Conservation (phyloP, 1,140 invertebrate species). For the Periplaneta americana region DNA sequence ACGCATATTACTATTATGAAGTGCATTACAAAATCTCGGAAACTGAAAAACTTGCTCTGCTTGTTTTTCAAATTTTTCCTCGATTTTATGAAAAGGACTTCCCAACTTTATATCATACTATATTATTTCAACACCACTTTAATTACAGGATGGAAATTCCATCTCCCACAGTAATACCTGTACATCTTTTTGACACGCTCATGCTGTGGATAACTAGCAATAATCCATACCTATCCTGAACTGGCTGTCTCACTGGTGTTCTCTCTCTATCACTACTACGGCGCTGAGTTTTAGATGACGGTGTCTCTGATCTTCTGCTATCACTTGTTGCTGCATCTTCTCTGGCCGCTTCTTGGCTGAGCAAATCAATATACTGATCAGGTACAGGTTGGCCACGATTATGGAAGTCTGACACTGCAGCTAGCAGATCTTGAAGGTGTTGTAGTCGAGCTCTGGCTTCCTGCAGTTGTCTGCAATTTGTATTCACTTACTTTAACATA, state of each 20-base stretch:
- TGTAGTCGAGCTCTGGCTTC: conserved; percentile 13
- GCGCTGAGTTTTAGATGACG: not conserved
- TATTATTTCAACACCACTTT: too few relatives aligned
- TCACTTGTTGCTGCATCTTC: not conserved
- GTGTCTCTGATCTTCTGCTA: not conserved
- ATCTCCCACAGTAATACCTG: too few relatives aligned
- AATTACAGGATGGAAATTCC: too few relatives aligned
- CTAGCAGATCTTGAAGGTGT: conserved; percentile 16
- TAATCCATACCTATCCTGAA: not conserved
- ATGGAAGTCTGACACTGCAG: conserved; percentile 1
- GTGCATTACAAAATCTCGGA: too few relatives aligned
- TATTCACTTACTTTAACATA: too few relatives aligned
- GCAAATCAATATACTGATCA: conserved; percentile 15
- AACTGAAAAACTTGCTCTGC: too few relatives aligned
- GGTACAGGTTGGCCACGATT: conserved; percentile 8
- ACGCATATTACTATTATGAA: too few relatives aligned
- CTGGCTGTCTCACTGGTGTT: not conserved
- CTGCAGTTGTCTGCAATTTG: conserved; percentile 9
- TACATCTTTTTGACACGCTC: too few relatives aligned
- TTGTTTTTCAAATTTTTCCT: too few relatives aligned
- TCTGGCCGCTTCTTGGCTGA: conserved; percentile 3
- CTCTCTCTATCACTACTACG: not conserved
- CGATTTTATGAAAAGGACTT: too few relatives aligned
- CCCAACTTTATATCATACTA: too few relatives aligned
- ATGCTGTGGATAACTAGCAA: too few relatives aligned